A percentile compares a stretch with the other conserved stretches of the same genome.
Conservation (phyloP, 2,888 invertebrate species). For the Drosophila mimetica region DNA sequence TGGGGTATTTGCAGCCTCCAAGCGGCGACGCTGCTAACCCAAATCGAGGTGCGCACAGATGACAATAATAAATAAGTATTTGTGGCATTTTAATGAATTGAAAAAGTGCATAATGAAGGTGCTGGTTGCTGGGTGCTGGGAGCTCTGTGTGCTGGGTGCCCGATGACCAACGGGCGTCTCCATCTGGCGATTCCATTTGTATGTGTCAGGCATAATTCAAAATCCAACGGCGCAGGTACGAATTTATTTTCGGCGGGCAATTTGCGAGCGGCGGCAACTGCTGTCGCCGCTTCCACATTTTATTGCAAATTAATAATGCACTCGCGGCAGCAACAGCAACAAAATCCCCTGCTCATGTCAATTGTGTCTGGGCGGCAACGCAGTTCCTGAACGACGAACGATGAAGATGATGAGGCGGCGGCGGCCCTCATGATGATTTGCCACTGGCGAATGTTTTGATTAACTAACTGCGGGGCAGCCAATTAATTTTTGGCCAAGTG, state of each 20-base stretch:
- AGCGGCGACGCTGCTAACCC: conserved; percentile 46
- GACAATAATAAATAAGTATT: conserved; percentile 77
- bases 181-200: conserved; percentile 74
- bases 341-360: conserved; percentile 54
- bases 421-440: no score
- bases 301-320: conserved; percentile 79
- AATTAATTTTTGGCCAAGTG: conserved; percentile 60
- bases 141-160: conserved; percentile 32
- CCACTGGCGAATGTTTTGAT: conserved; percentile 74
- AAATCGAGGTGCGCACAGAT: conserved; percentile 50
- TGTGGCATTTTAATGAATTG: conserved; percentile 73
- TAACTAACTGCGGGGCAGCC: conserved; percentile 71
- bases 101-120: conserved; percentile 53
- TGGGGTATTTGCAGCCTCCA: conserved; percentile 19
- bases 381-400: conserved; percentile 43
- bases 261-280: conserved; percentile 37
- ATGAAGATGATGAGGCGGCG: conserved; percentile 44
- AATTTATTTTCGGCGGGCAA: conserved; percentile 62
- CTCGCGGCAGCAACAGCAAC: conserved; percentile 40
- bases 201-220: conserved; percentile 77
- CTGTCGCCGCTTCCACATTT: conserved; percentile 68
- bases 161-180: conserved; percentile 24
- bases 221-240: conserved; percentile 65
- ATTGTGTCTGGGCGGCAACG: conserved; percentile 64
- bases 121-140: conserved; percentile 25